Base-by-base conservation (phyloP, 2,797 vertebrate genomes). In the Ceryle rudis region DNA sequence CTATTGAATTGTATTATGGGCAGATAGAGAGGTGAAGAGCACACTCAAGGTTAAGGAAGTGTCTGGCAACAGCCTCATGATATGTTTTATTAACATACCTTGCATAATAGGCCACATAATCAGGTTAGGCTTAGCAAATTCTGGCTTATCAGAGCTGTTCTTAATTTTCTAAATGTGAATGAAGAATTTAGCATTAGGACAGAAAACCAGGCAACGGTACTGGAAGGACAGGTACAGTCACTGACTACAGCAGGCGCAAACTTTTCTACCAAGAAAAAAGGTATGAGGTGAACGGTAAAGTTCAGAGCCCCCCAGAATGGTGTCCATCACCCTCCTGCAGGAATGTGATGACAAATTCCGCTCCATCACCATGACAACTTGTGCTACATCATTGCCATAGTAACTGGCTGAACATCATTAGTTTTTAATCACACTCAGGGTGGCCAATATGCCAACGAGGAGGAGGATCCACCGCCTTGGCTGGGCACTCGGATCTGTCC, bases 351-450 rank as follows among this genome's bases (percentile, higher is more conserved):
- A 91, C 90, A 94, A 96, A 95, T 93, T 86, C 95, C 51, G 69
- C 90, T 97, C 84, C 44, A 86, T 97, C n/a, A 26, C 97, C 97
- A 98, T 98, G 97, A 96, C 98, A 98, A 98, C 98, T 89, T 54
- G 0, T 89, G 90, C 91, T 93, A 95, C 92, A 96, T 92, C 85
- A 92, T 96, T 96, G 90, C 97, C 97, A 97, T 98, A 94, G 98
- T 89, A 98, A 98, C 98, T 69, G n/a, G 16, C 82, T 89, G 96
- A 97, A 94, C 92, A 92, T 81, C 52, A 12, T 94, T 88, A 89
- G 65, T 84, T 94, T 97, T 96, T 97, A 97, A 96, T 95, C 77
- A 93, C 25, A 73, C 1, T 12, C n/a, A 69, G 18, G 18, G 57
- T 70, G 67, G 64, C 66, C 92, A 81, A 60, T 0, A 1, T 10